phyloP scores from a whole-genome alignment of 2,113 vertebrate genomes.

The Dromas ardeola region DNA sequence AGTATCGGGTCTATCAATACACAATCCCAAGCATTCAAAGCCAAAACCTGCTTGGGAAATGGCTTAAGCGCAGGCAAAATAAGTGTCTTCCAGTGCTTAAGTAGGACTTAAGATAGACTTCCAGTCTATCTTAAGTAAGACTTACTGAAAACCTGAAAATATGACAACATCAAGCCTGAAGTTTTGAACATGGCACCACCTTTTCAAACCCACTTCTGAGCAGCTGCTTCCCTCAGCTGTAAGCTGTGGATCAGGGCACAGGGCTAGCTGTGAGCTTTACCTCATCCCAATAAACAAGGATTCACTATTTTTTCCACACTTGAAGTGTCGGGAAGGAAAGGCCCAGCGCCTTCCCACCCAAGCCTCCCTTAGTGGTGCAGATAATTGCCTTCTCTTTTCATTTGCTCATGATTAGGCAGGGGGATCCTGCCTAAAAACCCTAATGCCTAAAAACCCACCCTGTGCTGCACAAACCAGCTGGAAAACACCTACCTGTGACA shows the following conservation, averaged over 20 bases:
- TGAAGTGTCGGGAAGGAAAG: neutral
- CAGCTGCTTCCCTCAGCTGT: neutral
- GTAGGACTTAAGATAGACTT: neutral
- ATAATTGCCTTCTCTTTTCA: neutral
- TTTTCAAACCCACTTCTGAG: neutral
- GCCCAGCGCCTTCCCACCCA: neutral
- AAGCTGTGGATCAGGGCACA: neutral
- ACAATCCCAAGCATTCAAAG: neutral
- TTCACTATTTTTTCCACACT: neutral
- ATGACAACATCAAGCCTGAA: neutral
- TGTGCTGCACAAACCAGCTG: rapidly evolving
- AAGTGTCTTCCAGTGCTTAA: neutral
- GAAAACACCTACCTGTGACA: neutral
- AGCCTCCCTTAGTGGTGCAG: neutral
- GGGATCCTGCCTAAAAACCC: too few relatives aligned
- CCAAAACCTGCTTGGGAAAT: neutral
- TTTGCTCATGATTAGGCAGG: neutral
- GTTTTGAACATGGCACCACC: neutral
- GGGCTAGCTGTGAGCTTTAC: neutral
- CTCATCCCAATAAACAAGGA: neutral
- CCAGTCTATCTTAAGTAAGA: neutral
- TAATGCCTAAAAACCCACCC: neutral
- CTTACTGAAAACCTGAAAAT: neutral
- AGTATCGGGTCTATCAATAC: rapidly evolving
- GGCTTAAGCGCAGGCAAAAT: neutral